A percentile compares a stretch with the other conserved stretches of the same genome.
Evolutionary conservation across 1,140 invertebrate genomes (phyloP).

Genomic region (Penaeus japonicus): DNA sequence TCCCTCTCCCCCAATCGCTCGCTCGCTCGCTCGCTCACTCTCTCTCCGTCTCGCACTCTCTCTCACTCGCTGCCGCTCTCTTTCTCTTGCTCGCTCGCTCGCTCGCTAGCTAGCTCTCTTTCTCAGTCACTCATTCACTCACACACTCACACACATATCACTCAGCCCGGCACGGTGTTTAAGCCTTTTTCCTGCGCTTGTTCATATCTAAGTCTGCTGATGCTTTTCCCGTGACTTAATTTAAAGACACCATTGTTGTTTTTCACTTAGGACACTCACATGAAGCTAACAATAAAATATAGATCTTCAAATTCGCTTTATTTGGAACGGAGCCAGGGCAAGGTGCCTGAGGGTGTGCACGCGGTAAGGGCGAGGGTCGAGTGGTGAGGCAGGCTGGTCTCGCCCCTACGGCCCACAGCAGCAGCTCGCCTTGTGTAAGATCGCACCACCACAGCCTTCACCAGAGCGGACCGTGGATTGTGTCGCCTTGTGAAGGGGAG

Average conservation of each 20-base stretch:
- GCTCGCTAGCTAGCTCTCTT: neutral
- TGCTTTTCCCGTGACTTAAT: neutral
- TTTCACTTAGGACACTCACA: neutral
- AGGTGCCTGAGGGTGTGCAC: slow-evolving; percentile 15
- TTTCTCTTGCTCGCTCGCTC: neutral
- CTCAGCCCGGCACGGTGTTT: too few relatives aligned
- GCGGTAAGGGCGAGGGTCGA: slow-evolving; percentile 27
- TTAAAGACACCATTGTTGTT: neutral
- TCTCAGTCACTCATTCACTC: neutral
- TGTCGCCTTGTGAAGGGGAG: too few relatives aligned
- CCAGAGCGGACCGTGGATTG: neutral
- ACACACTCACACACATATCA: too few relatives aligned
- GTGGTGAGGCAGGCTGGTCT: neutral
- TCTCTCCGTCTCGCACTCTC: neutral
- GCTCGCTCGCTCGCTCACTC: neutral
- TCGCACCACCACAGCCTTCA: slow-evolving; percentile 37
- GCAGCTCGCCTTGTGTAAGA: slow-evolving; percentile 36
- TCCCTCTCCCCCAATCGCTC: slow-evolving; percentile 1
- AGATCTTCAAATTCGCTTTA: slow-evolving; percentile 43
- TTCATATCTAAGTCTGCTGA: too few relatives aligned
- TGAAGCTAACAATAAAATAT: slow-evolving; percentile 28
- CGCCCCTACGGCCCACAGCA: slow-evolving; percentile 29
- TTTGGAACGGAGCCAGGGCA: slow-evolving; percentile 42
- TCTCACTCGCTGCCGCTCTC: neutral
- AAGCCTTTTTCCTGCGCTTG: too few relatives aligned